Evolutionary conservation across 2,888 invertebrate species (phyloP), one percentile per base, ranked within the genome.

Genomic region (Spilarctia lutea): DNA sequence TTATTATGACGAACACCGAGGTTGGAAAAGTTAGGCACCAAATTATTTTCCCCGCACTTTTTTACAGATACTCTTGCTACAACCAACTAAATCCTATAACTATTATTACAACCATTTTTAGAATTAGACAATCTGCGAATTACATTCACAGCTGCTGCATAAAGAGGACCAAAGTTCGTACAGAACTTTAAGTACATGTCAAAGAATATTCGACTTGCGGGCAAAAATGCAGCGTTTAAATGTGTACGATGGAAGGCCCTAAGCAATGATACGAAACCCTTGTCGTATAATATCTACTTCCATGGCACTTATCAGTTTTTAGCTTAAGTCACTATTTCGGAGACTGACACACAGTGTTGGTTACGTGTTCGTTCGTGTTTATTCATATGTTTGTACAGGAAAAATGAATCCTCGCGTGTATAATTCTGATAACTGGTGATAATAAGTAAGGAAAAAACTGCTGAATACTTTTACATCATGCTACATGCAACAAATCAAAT

Each of bases 241-340:
- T 73, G 52, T 68, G 30, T 48, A 11, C 24, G 48, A 20, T 33
- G 48, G 42, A 74, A 48, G 65, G 65, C 39, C 48, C 65, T 35
- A 30, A 56, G 48, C 68, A 65, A 68, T 52, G 33, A n/a, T 65
- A 48, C 68, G 48, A 35, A 65, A 65, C 35, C 65, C 52, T 70
- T 56, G 33, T 74, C 65, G 65, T 65, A 30, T 30, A 73, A 69
- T 65, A 69, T 74, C 52, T 69, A 70, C 69, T 65, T 35, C 65
- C 52, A 74, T 18, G 11, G 18, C 10, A 33, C 52, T 74, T 74
- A 67, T 74, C 45, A 66, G 66, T 33, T 66, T 66, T 60, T n/a
- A 56, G 52, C 60, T 45, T 33, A 60, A 71, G 63, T 68, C 67
- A 66, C 42, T 74, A 74, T 71, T 66, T 60, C 65, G 48, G 66